Base-by-base conservation (phyloP, 2,888 invertebrate species). In the Netelia melanura region DNA sequence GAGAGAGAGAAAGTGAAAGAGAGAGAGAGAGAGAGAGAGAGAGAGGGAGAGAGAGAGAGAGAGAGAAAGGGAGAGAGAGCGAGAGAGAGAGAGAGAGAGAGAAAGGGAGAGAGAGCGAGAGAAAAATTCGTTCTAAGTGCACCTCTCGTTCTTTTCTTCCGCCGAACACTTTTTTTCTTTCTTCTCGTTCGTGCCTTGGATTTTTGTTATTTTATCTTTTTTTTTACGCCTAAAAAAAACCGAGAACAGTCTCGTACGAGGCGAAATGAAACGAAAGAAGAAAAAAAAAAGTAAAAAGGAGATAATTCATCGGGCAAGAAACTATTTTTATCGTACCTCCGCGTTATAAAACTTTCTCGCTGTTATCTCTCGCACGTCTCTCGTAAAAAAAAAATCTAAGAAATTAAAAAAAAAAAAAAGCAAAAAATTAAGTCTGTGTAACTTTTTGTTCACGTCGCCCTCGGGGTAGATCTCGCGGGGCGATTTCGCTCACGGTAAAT, bases 51-150 rank as follows among this genome's bases (percentile, higher is more conserved):
- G 17, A 17, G 17, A 17, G 17, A 17, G 0, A 17, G 17, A 17
- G 17, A 17, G 0, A 17, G 17, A 17, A 0, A 17, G 17, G 0
- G 17, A 17, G 17, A 17, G 17, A 17, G 17, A 17, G 17, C 0
- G 25, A 25, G 25, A 52, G 52, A 62, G 11, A 52, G 54, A 75
- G 17, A 17, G 0, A 17, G 17, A 17, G 17, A 17, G 0, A 17
- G 17, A 17, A 0, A 17, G 17, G 0, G 17, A 17, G 17, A 17
- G 17, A 17, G 25, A 25, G 25, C 64, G 52, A 62, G 11, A 52
- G 54, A 75, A 64, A 65, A 30, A 65, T 74, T 71, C 56, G 38
- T 71, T 43, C 17, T 54, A 30, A 30, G 68, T 68, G 14, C 67
- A 11, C 11, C 23, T 30, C 30, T 30, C 30, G 30, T 30, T 30